These are phyloP conservation scores for Neoitamus cyanurus DNA, from an alignment of 2,888 invertebrate species.

Conservation along the genomic window DNA sequence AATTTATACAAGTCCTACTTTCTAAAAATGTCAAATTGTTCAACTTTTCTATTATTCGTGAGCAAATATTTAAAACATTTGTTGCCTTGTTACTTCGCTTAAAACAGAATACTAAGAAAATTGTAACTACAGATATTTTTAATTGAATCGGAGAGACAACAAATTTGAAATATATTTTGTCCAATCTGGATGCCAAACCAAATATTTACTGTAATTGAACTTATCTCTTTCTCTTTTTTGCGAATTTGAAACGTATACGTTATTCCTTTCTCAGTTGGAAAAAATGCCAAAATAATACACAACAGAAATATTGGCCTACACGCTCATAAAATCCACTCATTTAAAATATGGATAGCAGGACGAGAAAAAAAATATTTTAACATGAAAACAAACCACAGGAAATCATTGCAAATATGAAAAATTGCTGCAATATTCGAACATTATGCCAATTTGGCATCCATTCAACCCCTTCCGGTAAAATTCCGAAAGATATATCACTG, in stretches of 20 bases:
- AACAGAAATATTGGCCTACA: neutral
- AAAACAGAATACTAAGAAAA: too few relatives aligned
- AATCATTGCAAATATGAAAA: neutral
- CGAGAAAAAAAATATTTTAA: neutral
- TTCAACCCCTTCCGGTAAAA: neutral
- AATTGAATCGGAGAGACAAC: too few relatives aligned
- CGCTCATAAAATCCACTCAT: neutral
- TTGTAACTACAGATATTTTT: too few relatives aligned
- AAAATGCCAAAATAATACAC: neutral
- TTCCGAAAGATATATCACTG: neutral
- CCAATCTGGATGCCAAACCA: too few relatives aligned
- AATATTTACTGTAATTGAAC: too few relatives aligned
- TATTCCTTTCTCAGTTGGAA: neutral
- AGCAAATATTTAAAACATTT: too few relatives aligned
- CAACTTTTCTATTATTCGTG: too few relatives aligned
- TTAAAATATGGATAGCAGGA: neutral
- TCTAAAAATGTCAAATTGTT: too few relatives aligned
- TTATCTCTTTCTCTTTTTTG: too few relatives aligned
- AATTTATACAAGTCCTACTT: too few relatives aligned
- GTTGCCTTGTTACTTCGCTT: too few relatives aligned
- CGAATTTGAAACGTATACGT: neutral
- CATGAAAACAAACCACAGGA: neutral
- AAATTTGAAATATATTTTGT: too few relatives aligned
- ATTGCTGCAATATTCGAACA: neutral
- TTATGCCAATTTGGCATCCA: neutral